phyloP scores from a whole-genome alignment of 2,888 invertebrate genomes.

The Polietes domitor region DNA sequence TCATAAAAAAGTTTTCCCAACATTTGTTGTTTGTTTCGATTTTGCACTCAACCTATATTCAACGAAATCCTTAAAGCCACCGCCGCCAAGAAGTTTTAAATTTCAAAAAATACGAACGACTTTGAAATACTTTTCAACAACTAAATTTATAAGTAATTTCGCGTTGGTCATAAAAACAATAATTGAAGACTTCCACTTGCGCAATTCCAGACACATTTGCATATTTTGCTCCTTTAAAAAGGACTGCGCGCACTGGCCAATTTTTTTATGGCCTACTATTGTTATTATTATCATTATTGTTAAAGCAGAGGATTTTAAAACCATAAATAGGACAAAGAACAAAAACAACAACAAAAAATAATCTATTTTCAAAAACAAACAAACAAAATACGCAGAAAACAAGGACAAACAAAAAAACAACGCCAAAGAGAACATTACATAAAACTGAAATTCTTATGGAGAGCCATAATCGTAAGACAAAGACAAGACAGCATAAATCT shows the following conservation, averaged over 20 bases:
- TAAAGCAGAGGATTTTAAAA: neutral
- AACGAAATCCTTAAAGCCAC: too few species aligned
- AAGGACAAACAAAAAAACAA: neutral
- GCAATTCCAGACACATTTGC: neutral
- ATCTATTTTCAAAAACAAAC: neutral
- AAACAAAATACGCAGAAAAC: neutral
- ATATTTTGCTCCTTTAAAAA: neutral
- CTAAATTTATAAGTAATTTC: too few species aligned
- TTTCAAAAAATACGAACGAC: too few species aligned
- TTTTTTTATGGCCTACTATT: neutral
- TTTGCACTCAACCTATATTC: too few species aligned
- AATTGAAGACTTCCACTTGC: too few species aligned
- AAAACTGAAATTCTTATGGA: neutral
- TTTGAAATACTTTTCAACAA: too few species aligned
- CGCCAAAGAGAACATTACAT: neutral
- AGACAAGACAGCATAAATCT: constrained; percentile 29
- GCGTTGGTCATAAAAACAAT: too few species aligned
- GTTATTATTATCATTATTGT: neutral
- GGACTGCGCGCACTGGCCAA: neutral
- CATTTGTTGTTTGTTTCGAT: too few species aligned
- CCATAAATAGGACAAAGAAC: constrained; percentile 3
- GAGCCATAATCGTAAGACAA: neutral
- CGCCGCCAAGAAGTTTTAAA: too few species aligned
- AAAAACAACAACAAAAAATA: neutral
- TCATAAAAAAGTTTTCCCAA: too few species aligned